Evolutionary conservation across 2,888 invertebrate genomes (phyloP).

Genomic region (Electrophaes corylata): DNA sequence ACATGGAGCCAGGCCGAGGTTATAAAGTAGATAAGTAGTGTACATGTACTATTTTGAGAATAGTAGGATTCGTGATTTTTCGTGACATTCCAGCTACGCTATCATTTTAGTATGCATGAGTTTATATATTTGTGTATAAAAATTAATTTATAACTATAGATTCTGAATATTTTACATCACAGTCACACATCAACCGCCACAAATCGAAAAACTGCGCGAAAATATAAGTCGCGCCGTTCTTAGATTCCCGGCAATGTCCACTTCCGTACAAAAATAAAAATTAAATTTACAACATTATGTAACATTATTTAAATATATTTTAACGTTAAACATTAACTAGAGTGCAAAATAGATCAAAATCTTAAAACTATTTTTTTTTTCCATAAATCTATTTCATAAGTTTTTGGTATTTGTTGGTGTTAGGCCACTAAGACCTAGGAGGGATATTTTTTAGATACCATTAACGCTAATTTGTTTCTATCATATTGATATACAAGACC

Average conservation of each 20-base stretch:
- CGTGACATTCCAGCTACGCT: too few relatives aligned
- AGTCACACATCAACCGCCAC: constrained; percentile 41
- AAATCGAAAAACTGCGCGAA: constrained; percentile 6
- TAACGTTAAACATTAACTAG: constrained; percentile 47
- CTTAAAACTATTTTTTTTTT: background rate
- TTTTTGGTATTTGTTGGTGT: constrained; percentile 3
- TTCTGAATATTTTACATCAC: constrained; percentile 48
- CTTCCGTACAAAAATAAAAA: constrained; percentile 62
- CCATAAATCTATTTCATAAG: background rate
- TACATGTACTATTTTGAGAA: too few relatives aligned
- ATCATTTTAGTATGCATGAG: too few relatives aligned
- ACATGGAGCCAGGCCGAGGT: too few relatives aligned
- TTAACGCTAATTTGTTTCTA: constrained; percentile 1
- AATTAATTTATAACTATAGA: constrained; percentile 33
- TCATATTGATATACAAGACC: background rate
- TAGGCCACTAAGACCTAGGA: background rate
- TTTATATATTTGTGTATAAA: too few relatives aligned
- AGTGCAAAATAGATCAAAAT: constrained; percentile 9
- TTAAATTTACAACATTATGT: constrained; percentile 60
- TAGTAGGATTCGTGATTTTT: too few relatives aligned
- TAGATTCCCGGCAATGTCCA: constrained; percentile 2
- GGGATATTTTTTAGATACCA: background rate
- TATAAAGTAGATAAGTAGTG: too few relatives aligned
- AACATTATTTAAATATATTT: constrained; percentile 43
- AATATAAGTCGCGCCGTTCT: constrained; percentile 1